Evolutionary conservation across 2,113 vertebrate species (phyloP), one percentile per base, ranked within the genome.

Genomic region (Oophaga pumilio): DNA sequence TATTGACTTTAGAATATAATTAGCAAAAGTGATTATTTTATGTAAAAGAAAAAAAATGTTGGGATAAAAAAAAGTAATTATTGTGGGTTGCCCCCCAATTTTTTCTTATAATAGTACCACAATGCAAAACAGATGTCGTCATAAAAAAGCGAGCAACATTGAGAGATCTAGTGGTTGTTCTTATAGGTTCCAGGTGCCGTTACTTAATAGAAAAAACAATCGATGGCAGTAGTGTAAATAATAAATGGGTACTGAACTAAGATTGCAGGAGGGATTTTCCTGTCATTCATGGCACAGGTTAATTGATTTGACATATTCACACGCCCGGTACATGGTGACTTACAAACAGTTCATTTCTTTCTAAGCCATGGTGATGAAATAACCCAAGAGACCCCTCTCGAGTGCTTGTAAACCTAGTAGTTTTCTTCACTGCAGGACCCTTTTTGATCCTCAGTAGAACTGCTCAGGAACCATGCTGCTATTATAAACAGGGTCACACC

Each of bases 391-490:
- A 85, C 53, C 69, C 76, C 56, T 76, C 84, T 50, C n/a, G 57
- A 59, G 53, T 43, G 69, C 71, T 62, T 76, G 84, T 57, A 85
- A 85, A 24, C 69, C 53, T 68, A 84, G 69, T 57, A 57, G 83
- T 26, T 85, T 24, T 57, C 68, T n/a, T 57, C 71, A 43, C 69
- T 8, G 71, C 57, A 2, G 84, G 71, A 56, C 24, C 71, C 28
- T 60, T 8, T 85, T 85, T 85, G 57, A 85, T 85, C 68, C 28
- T 56, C 52, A 74, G 68, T 56, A 73, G 68, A 69, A 43, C 66
- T 59, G 84, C 33, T 76, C 6, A 76, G 53, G 53, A 85, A 12
- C 71, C 28, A 22, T 62, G 57, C 71, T 43, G 26, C 26, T 43
- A 24, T 8, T 76, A 20, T 76, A 76, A 85, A 76, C 28, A 80